Evolutionary conservation across 1,140 invertebrate genomes (phyloP).

Genomic region (Bombus superbus): DNA sequence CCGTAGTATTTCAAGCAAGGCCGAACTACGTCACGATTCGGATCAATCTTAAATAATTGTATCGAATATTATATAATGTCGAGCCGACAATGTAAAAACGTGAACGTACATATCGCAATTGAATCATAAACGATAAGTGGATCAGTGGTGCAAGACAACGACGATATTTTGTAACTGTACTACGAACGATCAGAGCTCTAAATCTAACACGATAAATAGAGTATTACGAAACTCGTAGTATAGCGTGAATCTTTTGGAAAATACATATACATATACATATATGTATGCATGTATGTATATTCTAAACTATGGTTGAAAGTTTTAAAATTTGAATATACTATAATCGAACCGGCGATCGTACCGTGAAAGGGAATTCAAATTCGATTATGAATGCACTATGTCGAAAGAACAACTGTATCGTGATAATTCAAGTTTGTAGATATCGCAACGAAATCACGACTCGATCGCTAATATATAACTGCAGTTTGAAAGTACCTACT

Average conservation of each 20-base stretch:
- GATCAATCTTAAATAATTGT: no score
- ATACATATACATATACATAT: neutral
- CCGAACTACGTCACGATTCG: no score
- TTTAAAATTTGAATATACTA: neutral
- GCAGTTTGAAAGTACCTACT: neutral
- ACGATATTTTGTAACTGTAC: neutral
- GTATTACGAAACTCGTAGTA: neutral
- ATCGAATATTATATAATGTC: no score
- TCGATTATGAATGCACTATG: neutral
- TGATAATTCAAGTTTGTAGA: constrained; percentile 8
- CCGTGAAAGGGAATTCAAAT: neutral
- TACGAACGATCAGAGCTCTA: neutral
- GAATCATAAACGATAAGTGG: neutral
- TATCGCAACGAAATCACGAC: neutral
- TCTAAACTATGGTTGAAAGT: neutral
- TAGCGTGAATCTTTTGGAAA: neutral
- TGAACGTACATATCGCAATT: no score
- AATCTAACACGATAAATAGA: neutral
- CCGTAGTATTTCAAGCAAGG: no score
- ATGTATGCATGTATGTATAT: neutral
- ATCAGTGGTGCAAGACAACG: neutral
- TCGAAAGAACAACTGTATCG: neutral
- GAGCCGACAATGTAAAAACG: no score
- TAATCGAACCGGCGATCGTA: neutral
- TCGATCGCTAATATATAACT: neutral